phyloP scores from a whole-genome alignment of 1,140 invertebrate genomes.

The Hestina assimilis region DNA sequence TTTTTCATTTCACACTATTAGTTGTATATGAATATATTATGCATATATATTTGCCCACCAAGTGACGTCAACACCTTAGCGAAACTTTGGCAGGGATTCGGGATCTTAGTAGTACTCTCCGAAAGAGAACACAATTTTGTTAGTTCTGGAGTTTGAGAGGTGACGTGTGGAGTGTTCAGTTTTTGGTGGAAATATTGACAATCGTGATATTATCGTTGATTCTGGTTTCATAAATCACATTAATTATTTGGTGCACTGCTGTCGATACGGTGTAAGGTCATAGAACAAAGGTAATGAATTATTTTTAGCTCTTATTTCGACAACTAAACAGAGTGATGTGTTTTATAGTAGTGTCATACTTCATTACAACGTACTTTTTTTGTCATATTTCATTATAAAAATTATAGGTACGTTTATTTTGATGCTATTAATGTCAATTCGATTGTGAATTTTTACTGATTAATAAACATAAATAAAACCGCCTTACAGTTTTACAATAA shows the following conservation, averaged over 20 bases:
- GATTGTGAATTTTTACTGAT: no score
- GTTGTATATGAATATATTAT: slow-evolving; percentile 29
- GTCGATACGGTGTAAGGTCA: not conserved
- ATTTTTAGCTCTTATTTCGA: not conserved
- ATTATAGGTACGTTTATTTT: no score
- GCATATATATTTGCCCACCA: slow-evolving; percentile 53
- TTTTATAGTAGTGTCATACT: no score
- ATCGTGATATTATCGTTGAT: not conserved
- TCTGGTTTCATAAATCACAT: not conserved
- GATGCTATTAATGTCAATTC: no score
- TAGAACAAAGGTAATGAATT: not conserved
- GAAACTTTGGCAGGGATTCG: slow-evolving; percentile 72
- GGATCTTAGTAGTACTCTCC: slow-evolving; percentile 60
- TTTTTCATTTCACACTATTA: slow-evolving; percentile 30
- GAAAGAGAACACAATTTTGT: slow-evolving; percentile 60
- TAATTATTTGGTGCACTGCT: not conserved
- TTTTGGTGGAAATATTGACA: slow-evolving; percentile 21
- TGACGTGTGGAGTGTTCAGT: slow-evolving; percentile 38
- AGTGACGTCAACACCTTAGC: slow-evolving; percentile 65
- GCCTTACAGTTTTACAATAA: no score
- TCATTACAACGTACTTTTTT: no score
- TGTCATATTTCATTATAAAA: no score
- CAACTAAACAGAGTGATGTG: not conserved
- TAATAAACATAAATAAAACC: no score
- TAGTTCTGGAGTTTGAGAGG: slow-evolving; percentile 64